Conservation (phyloP, 2,888 invertebrate genomes). For the Neuroscelio doddi region DNA sequence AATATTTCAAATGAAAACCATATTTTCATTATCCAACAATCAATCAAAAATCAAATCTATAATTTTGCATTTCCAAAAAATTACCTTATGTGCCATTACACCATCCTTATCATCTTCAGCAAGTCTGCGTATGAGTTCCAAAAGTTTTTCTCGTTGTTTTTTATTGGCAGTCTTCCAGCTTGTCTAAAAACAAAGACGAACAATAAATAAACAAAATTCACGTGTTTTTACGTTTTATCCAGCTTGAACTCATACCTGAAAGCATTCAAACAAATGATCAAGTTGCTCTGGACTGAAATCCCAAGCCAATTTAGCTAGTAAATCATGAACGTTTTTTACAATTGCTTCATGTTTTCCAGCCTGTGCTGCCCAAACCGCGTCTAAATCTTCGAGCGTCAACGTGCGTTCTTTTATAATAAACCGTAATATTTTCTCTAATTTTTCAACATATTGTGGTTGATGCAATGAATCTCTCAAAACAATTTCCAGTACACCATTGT, state of each 20-base stretch:
- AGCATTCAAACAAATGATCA: constrained; percentile 97
- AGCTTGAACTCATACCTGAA: constrained; percentile 78
- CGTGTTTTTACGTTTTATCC: background rate
- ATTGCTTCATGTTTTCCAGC: constrained; percentile 98
- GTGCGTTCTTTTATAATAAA: constrained; percentile 97
- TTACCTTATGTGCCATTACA: constrained; percentile 96
- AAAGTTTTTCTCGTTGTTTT: constrained; percentile 94
- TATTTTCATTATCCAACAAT: constrained; percentile 4
- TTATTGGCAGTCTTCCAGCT: constrained; percentile 97
- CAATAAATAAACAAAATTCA: constrained; percentile 25
- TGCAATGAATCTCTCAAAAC: constrained; percentile 96
- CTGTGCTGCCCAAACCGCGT: constrained; percentile 97
- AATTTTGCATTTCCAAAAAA: constrained; percentile 12
- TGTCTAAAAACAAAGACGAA: constrained; percentile 72
- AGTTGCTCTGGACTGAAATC: constrained; percentile 98
- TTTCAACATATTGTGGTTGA: constrained; percentile 98
- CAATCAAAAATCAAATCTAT: too few species aligned
- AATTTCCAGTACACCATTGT: constrained; percentile 95
- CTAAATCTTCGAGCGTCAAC: constrained; percentile 90
- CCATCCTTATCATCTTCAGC: constrained; percentile 99
- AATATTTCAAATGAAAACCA: constrained; percentile 23
- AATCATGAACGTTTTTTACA: constrained; percentile 97
- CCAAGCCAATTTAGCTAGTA: constrained; percentile 97
- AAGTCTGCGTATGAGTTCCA: constrained; percentile 94
- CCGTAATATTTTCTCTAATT: constrained; percentile 96